These are phyloP conservation scores for Pseudorectes ferrugineus DNA, from an alignment of 2,113 vertebrate species.

Conservation along the genomic window DNA sequence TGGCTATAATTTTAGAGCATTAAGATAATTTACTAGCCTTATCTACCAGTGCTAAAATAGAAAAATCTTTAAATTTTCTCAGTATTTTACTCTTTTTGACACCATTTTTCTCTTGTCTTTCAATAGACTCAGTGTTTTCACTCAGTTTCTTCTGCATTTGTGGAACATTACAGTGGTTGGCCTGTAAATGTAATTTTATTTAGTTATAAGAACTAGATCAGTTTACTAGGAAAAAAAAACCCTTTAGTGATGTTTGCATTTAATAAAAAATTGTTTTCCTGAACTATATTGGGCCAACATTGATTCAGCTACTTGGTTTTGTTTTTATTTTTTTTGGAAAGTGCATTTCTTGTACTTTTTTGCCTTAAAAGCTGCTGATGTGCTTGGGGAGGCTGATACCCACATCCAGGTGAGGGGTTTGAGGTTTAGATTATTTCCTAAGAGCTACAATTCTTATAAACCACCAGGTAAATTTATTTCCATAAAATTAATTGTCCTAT, in stretches of 20 bases:
- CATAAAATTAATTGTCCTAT: not conserved
- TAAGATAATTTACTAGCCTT: not conserved
- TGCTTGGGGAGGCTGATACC: not conserved
- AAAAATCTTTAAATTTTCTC: not conserved
- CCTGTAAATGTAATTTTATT: not conserved
- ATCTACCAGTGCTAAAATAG: not conserved
- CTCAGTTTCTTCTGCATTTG: not conserved
- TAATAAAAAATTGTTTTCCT: not conserved
- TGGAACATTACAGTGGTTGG: not conserved
- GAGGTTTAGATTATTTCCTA: not conserved
- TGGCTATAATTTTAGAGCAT: not conserved
- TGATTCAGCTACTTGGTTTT: not conserved
- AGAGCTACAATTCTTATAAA: not conserved
- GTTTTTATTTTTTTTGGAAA: not conserved
- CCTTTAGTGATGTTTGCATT: not conserved
- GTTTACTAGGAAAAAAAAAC: not conserved
- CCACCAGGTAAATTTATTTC: not conserved
- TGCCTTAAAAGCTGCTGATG: not conserved
- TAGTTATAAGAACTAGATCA: not conserved
- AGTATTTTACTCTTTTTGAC: not conserved
- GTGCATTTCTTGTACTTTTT: fast-evolving
- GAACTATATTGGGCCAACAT: not conserved
- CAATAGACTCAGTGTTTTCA: not conserved
- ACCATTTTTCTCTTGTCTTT: not conserved
- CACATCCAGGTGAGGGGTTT: fast-evolving